These are phyloP conservation scores for Lampris incognitus DNA, from an alignment of 2,113 vertebrate species.

Conservation along the genomic window DNA sequence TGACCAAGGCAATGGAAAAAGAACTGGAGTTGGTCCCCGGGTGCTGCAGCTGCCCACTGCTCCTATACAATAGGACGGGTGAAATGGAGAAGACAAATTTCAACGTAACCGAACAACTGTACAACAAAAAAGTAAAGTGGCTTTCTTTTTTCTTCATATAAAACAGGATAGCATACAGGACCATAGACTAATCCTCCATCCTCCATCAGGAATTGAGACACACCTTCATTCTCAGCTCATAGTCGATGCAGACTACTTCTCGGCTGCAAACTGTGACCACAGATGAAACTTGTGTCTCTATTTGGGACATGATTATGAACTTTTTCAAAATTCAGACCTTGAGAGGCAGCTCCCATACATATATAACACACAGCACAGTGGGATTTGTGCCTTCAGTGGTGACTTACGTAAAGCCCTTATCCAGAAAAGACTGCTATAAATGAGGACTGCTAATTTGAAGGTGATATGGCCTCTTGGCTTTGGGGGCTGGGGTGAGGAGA, in stretches of 20 bases:
- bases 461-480: slow-evolving; percentile 30
- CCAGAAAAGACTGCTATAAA: slow-evolving; percentile 44
- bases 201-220: background rate
- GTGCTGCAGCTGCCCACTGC: too few species aligned
- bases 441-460: slow-evolving; percentile 49
- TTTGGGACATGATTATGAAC: slow-evolving; percentile 31
- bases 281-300: slow-evolving; percentile 29
- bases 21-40: too few species aligned
- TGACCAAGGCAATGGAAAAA: too few species aligned
- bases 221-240: background rate
- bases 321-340: too few species aligned
- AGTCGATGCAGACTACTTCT: background rate
- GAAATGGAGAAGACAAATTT: too few species aligned
- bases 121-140: too few species aligned
- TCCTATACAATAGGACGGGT: too few species aligned
- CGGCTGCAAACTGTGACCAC: slow-evolving; percentile 16
- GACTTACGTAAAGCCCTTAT: slow-evolving; percentile 34
- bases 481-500: background rate
- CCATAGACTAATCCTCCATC: background rate
- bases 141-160: background rate
- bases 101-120: too few species aligned
- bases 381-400: slow-evolving; percentile 33
- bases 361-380: background rate
- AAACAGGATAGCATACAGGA: background rate
- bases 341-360: too few species aligned